phyloP scores from a whole-genome alignment of 2,797 vertebrate species.

The Gymnocypris eckloni region DNA sequence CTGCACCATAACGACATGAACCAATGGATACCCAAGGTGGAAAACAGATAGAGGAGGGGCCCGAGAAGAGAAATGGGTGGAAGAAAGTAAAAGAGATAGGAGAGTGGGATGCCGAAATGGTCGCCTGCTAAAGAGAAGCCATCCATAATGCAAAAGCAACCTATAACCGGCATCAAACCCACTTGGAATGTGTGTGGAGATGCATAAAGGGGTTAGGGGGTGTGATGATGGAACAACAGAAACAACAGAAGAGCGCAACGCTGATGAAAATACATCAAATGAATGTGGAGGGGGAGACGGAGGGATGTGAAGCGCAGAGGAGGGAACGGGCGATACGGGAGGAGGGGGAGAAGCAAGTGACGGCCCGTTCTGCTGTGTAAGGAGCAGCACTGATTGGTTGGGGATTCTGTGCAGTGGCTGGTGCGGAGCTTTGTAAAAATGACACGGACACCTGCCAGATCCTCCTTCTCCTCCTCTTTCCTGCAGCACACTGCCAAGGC shows the following conservation, averaged over 20 bases:
- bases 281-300: slow-evolving; percentile 12
- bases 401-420: slow-evolving; percentile 44
- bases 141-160: slow-evolving; percentile 28
- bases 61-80: slow-evolving; percentile 9
- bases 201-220: slow-evolving; percentile 50
- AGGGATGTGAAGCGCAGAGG: slow-evolving; percentile 23
- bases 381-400: slow-evolving; percentile 52
- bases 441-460: slow-evolving; percentile 57
- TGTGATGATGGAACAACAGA: slow-evolving; percentile 21
- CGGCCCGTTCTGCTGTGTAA: slow-evolving; percentile 46
- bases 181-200: slow-evolving; percentile 32
- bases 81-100: slow-evolving; percentile 41
- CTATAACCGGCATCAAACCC: slow-evolving; percentile 13
- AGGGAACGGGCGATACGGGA: slow-evolving; percentile 1
- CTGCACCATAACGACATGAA: slow-evolving; percentile 68
- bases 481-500: slow-evolving; percentile 41
- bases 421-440: slow-evolving; percentile 42
- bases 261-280: slow-evolving; percentile 37
- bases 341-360: slow-evolving; percentile 25
- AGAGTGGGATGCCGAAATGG: slow-evolving; percentile 30
- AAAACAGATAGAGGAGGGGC: slow-evolving; percentile 55
- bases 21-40: slow-evolving; percentile 63
- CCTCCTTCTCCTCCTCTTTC: slow-evolving; percentile 34
- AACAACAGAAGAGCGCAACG: slow-evolving; percentile 2
- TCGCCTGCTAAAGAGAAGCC: slow-evolving; percentile 19